Conservation (phyloP, 2,888 invertebrate genomes). For the Doris montereyensis region DNA sequence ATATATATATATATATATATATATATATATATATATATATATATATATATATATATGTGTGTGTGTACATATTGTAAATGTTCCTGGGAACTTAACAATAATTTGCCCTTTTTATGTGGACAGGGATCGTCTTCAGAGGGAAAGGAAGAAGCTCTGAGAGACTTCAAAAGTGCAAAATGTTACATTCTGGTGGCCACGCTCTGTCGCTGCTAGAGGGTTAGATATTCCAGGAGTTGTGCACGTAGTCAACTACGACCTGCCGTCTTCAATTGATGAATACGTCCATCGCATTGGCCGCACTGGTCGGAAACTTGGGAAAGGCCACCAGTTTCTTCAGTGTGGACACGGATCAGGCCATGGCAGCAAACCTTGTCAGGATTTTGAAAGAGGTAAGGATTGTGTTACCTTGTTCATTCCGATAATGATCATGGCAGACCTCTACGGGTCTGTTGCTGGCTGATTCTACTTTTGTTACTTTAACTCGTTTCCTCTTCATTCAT, state of each 20-base stretch:
- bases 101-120: background rate
- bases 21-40: no score
- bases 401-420: no score
- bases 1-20: no score
- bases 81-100: no score
- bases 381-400: slow-evolving; percentile 76
- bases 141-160: slow-evolving; percentile 82
- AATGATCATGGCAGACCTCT: background rate
- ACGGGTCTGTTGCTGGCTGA: no score
- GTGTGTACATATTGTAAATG: no score
- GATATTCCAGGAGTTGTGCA: slow-evolving; percentile 94
- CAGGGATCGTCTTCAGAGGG: slow-evolving; percentile 80
- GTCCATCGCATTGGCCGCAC: slow-evolving; percentile 98
- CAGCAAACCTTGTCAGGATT: slow-evolving; percentile 80
- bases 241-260: slow-evolving; percentile 99
- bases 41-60: no score
- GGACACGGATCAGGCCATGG: slow-evolving; percentile 77
- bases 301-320: slow-evolving; percentile 93
- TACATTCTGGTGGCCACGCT: slow-evolving; percentile 93
- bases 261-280: slow-evolving; percentile 98
- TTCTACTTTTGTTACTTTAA: no score
- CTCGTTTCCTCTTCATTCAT: no score
- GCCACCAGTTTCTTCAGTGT: slow-evolving; percentile 61
- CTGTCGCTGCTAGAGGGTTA: slow-evolving; percentile 93
- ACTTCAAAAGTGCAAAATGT: slow-evolving; percentile 85